These are phyloP conservation scores for Drosophila formosana DNA, from an alignment of 2,888 invertebrate species.

Conservation along the genomic window DNA sequence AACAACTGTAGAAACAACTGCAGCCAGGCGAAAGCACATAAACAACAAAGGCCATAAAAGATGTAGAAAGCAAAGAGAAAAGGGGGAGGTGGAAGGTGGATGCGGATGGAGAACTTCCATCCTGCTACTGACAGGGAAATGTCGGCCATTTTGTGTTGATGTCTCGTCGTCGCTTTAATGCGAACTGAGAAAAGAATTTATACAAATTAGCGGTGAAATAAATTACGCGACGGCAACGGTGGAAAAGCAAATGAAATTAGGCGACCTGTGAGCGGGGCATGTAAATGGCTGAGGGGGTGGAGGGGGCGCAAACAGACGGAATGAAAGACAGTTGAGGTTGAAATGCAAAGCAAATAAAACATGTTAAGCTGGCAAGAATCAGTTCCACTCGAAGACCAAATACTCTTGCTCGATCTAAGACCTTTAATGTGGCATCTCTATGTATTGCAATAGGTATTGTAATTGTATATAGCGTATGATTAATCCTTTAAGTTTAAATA, in stretches of 20 bases:
- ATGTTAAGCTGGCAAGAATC: background rate
- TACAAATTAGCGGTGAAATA: conserved; percentile 77
- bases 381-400: background rate
- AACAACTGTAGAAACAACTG: conserved; percentile 16
- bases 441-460: too few species aligned
- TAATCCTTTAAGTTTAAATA: too few species aligned
- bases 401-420: conserved; percentile 19
- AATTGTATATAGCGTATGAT: too few species aligned
- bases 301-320: conserved; percentile 14
- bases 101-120: conserved; percentile 5
- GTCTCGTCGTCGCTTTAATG: conserved; percentile 55
- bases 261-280: conserved; percentile 16
- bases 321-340: conserved; percentile 30
- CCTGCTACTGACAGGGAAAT: conserved; percentile 36
- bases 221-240: conserved; percentile 53
- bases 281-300: background rate
- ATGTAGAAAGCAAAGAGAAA: background rate
- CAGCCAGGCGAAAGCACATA: conserved; percentile 19
- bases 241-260: conserved; percentile 68
- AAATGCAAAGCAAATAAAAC: conserved; percentile 56
- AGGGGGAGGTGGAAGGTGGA: background rate
- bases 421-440: background rate
- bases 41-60: conserved; percentile 37
- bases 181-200: conserved; percentile 64
- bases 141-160: conserved; percentile 57